Evolutionary conservation across 2,113 vertebrate species (phyloP), one percentile per base, ranked within the genome.

Genomic region (Telmatochromis sp.): DNA sequence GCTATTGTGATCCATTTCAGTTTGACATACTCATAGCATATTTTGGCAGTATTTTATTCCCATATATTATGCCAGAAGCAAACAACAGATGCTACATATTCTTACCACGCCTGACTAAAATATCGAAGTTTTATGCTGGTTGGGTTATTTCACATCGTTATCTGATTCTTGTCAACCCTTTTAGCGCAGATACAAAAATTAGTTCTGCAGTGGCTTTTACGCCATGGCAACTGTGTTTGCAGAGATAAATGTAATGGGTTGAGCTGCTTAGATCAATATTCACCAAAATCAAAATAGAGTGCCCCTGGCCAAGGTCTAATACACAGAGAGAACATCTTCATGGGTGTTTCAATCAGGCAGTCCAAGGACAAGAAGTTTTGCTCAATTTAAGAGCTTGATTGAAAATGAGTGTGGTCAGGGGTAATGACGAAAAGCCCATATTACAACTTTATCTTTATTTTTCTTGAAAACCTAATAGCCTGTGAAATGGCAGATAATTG

Each of bases 171-270:
- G 40, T 86, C 89, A 90, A 86, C 91, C 83, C 85, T 92, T 89
- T 89, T 63, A 58, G 53, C 19, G 4, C 84, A 35, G 81, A 86
- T 11, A 13, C 54, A 82, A 81, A 81, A 92, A 92, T 94, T 83
- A 86, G 80, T 84, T 85, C 33, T 54, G 71, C 87, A 19, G 54
- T 87, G 2, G 57, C 78, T 85, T 87, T 85, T 50, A 81, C 83
- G 82, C 87, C 89, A 85, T 87, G 86, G 89, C 86, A 91, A 93
- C 93, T 21, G 85, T 89, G 84, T 88, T 87, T 80, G 68, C 54
- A 0, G 45, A 89, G 81, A 90, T 87, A 85, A 93, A 85, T 87
- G 45, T 31, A 87, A 91, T 65, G 26, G 50, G 60, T 9, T 51
- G 83, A 82, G 84, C 73, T 55, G 60, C 84, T 79, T 55, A 10